Evolutionary conservation across 2,888 invertebrate genomes (phyloP), one percentile per base, ranked within the genome.

Genomic region (Cantharis rufa): DNA sequence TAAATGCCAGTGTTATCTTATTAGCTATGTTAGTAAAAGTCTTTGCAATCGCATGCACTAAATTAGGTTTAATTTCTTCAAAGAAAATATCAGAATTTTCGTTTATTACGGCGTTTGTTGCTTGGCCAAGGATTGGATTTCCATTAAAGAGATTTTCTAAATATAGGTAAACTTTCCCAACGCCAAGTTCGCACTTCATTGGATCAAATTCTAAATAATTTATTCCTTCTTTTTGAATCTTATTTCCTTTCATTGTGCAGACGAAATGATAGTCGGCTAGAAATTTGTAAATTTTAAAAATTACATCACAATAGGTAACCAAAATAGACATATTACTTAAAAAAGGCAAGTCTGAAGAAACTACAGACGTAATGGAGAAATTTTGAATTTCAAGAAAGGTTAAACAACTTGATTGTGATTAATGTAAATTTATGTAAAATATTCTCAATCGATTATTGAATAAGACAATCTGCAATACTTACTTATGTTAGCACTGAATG

Each of bases 21-120:
- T 94, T 94, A 0, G 94, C 92, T 84, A 93, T 92, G 78, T 92
- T 91, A 0, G 93, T 92, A 82, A 94, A 92, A 75, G 92, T 90
- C 68, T 92, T 91, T 2, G 91, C 90, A 68, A 93, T 88, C 15
- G 92, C 90, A 64, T 89, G 87, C 83, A 93, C 93, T 83, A 94
- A 84, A 18, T 91, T 91, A 7, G 94, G 94, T 79, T 90, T 90
- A 81, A 94, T 90, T 87, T 94, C 93, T 79, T 91, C 90, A 16
- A 94, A 84, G 82, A 94, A 92, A 0, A 93, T 87, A 78, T 91
- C 91, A 21, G 92, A 91, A 85, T 94, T 94, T 63, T 93, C 91
- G 82, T 92, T 93, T 76, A 94, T 89, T 69, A 93, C 90, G 78
- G 92, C 89, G 87, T 93, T 93, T 69, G 92, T 92, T 10, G 92